phyloP scores from a whole-genome alignment of 2,797 vertebrate species.

The Tenualosa thibaudeaui region DNA sequence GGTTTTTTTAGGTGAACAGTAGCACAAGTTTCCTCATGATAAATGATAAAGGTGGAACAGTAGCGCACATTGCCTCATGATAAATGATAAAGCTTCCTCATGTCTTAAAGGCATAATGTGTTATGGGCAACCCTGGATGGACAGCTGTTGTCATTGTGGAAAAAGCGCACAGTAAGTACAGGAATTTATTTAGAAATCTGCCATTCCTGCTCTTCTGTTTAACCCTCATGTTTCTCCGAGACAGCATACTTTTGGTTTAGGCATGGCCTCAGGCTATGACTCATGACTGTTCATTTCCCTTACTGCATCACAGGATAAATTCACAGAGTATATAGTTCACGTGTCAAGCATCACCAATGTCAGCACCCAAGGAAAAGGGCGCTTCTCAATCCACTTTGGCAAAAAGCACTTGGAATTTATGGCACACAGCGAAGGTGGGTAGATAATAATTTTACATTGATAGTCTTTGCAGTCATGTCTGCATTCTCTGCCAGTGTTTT shows the following conservation, averaged over 20 bases:
- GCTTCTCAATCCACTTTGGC: slow-evolving; percentile 70
- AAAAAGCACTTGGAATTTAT: slow-evolving; percentile 79
- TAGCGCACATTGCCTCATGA: too few relatives aligned
- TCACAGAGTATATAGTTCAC: slow-evolving; percentile 74
- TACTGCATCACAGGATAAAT: slow-evolving; percentile 62
- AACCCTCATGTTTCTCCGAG: not conserved
- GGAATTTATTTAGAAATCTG: not conserved
- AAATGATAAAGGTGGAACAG: too few relatives aligned
- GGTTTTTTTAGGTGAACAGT: not conserved
- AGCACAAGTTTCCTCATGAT: too few relatives aligned
- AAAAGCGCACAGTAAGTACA: slow-evolving; percentile 73
- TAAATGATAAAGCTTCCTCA: not conserved
- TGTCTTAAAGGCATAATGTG: slow-evolving; percentile 67
- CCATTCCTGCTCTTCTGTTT: not conserved
- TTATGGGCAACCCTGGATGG: slow-evolving; percentile 74
- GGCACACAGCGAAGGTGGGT: slow-evolving; percentile 71
- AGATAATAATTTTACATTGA: not conserved
- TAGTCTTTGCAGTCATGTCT: too few relatives aligned
- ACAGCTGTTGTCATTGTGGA: slow-evolving; percentile 74
- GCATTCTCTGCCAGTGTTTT: not conserved
- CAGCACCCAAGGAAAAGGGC: slow-evolving; percentile 62
- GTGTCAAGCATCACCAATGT: slow-evolving; percentile 73
- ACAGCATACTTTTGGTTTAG: not conserved
- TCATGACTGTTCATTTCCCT: slow-evolving; percentile 26
- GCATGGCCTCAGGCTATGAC: not conserved